Conservation (phyloP, 2,113 vertebrate species). For the Nannobrachium achirus region DNA sequence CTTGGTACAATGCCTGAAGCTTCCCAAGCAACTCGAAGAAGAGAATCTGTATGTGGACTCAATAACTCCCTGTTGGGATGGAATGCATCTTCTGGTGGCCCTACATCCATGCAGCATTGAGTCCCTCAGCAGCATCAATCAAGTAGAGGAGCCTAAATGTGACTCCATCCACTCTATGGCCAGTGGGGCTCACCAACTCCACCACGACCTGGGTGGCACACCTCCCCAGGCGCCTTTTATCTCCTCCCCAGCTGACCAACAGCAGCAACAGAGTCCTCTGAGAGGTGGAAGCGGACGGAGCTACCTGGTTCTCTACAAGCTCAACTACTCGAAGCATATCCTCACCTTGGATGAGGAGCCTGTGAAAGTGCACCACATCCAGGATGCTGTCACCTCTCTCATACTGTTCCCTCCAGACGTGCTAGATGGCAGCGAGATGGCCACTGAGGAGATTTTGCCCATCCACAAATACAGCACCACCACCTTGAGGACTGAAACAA, state of each 20-base stretch:
- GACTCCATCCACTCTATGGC: slow-evolving; percentile 83
- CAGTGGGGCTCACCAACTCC: slow-evolving; percentile 83
- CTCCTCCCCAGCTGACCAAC: slow-evolving; percentile 86
- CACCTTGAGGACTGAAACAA: slow-evolving; percentile 35
- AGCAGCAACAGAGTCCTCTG: slow-evolving; percentile 75
- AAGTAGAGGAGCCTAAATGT: slow-evolving; percentile 94
- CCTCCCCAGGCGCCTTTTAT: slow-evolving; percentile 88
- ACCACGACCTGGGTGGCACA: slow-evolving; percentile 66
- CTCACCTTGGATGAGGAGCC: slow-evolving; percentile 97
- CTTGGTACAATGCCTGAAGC: slow-evolving; percentile 93
- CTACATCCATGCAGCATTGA: slow-evolving; percentile 91
- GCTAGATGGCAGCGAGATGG: slow-evolving; percentile 91
- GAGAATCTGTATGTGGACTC: slow-evolving; percentile 96
- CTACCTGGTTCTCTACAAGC: slow-evolving; percentile 95
- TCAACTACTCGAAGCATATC: slow-evolving; percentile 96
- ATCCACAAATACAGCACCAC: slow-evolving; percentile 82
- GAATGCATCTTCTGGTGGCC: slow-evolving; percentile 92
- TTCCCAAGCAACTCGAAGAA: slow-evolving; percentile 95
- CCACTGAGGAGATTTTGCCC: slow-evolving; percentile 85
- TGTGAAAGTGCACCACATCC: slow-evolving; percentile 95
- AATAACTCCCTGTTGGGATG: slow-evolving; percentile 95
- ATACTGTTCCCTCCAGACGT: slow-evolving; percentile 96
- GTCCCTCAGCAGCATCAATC: slow-evolving; percentile 94
- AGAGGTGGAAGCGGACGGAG: slow-evolving; percentile 80
- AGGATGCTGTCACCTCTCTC: slow-evolving; percentile 95